Conservation (phyloP, 1,140 invertebrate genomes). For the Atta texana region DNA sequence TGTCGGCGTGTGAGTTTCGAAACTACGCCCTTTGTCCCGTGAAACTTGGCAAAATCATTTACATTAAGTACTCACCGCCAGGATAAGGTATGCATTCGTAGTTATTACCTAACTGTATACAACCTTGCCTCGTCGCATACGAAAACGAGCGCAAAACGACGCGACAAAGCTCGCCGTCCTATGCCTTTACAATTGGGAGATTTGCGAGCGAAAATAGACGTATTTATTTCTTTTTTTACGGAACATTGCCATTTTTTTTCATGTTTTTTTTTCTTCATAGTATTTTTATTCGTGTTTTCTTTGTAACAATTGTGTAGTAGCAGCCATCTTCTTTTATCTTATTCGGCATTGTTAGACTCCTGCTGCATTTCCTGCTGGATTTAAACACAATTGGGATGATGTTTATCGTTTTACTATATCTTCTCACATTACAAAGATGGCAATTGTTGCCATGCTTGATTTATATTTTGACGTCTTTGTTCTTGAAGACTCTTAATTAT, state of each 20-base stretch:
- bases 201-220: constrained; percentile 11
- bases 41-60: constrained; percentile 71
- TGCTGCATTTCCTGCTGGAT: background rate
- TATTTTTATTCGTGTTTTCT: background rate
- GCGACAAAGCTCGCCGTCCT: constrained; percentile 1
- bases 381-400: background rate
- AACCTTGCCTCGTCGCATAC: constrained; percentile 44
- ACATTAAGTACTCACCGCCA: constrained; percentile 58
- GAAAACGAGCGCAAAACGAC: constrained; percentile 40
- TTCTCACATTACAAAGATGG: constrained; percentile 15
- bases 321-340: background rate
- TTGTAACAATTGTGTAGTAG: background rate
- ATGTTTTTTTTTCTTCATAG: background rate
- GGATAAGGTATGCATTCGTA: constrained; percentile 64
- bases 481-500: constrained; percentile 2
- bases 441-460: constrained; percentile 9
- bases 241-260: background rate
- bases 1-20: constrained; percentile 65
- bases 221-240: background rate
- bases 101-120: constrained; percentile 61
- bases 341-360: background rate
- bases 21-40: constrained; percentile 62
- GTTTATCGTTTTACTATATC: background rate
- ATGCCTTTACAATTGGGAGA: constrained; percentile 12
- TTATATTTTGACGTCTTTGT: constrained; percentile 15